Base-by-base conservation (phyloP, 92 coral and sea anemone genomes). In the Umimayanthus kanabou region DNA sequence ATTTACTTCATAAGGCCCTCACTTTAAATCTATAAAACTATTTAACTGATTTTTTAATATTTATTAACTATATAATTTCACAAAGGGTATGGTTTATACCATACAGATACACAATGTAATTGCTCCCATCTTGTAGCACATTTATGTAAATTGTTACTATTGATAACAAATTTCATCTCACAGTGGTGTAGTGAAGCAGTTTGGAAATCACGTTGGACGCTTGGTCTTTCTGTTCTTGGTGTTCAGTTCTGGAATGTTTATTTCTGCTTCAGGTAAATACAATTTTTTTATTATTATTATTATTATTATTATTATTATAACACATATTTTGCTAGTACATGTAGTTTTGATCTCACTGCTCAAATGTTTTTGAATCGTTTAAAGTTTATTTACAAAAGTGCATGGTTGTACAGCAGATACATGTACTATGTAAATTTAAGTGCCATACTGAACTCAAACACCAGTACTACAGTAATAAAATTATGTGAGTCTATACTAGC, bases 221-320 rank as follows among this genome's bases (percentile, higher is more conserved):
- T 77, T 97, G 49, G 89, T 94, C 50, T 94, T 91, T 28, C 93
- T 97, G 64, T 95, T 96, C 73, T 87, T 95, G 94, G 89, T 97
- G 73, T 97, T 97, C 90, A 91, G 95, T 73, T 95, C 98, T 39
- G 99, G 99, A 22, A 97, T 97, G 99, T 93, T 93, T 86, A 97
- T 97, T 58, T 97, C 99, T 71, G 95, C 99, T 61, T 93, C 98
- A 85, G 99, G 99, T 96, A 84, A 73, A 91, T 14, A 53, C 58
- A 53, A 2, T 33, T 33, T 33, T 33, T 0, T 33, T 33, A 33
- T 33, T 2, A 33, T 33, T 33, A 33, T 33, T 33, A 33, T 33
- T 33, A 33, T 33, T 33, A 33, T 33, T 33, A 33, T 33, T 33
- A 33, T 33, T 33, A 33, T 33, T 33, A 33, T 33, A n/a, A n/a